phyloP scores from a whole-genome alignment of 2,113 vertebrate genomes.

The Syrmaticus mikado region DNA sequence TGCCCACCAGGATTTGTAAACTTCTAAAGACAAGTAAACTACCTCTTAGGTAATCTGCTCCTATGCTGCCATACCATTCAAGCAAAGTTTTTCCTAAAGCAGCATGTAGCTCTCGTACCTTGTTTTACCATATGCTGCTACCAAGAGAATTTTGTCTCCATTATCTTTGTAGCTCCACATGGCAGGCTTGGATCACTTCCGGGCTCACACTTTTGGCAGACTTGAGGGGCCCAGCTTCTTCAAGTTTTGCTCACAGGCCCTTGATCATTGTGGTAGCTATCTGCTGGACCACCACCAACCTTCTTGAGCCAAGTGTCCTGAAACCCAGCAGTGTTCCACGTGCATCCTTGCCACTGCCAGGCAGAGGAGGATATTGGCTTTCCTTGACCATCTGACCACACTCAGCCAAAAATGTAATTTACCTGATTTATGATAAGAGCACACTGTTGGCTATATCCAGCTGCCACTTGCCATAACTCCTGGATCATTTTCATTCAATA shows the following conservation, averaged over 20 bases:
- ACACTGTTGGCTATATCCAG: not conserved
- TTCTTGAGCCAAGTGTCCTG: not conserved
- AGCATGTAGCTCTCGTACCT: not conserved
- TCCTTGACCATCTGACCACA: not conserved
- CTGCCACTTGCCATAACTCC: not conserved
- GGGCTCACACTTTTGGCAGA: not conserved
- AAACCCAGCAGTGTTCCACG: not conserved
- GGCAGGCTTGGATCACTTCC: not conserved
- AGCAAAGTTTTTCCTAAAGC: not conserved
- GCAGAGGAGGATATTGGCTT: no score
- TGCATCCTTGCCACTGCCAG: not conserved
- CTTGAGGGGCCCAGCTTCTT: not conserved
- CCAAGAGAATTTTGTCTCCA: not conserved
- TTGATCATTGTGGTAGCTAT: rapidly evolving
- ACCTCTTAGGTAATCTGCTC: not conserved
- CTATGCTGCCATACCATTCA: not conserved
- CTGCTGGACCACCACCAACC: not conserved
- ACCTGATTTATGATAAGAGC: not conserved
- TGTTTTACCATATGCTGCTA: not conserved
- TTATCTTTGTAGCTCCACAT: not conserved
- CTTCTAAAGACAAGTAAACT: not conserved
- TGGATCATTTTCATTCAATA: not conserved
- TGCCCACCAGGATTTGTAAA: not conserved
- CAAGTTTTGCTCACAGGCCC: not conserved
- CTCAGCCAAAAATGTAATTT: not conserved